Conservation (phyloP, 2,888 invertebrate genomes). For the Chesias legatella region DNA sequence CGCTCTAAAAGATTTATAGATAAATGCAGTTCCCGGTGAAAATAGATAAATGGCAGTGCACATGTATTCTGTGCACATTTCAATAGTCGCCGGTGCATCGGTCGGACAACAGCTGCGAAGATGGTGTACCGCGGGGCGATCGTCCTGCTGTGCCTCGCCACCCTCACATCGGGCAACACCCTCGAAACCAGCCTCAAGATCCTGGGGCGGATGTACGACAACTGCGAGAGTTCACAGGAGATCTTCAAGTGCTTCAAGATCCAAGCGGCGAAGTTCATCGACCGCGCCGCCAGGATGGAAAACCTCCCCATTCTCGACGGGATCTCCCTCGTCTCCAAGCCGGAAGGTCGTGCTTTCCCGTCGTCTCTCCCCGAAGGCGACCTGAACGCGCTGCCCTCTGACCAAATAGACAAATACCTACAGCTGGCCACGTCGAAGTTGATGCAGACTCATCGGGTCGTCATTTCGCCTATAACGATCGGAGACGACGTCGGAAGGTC, state of each 20-base stretch:
- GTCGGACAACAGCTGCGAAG: conserved; percentile 53
- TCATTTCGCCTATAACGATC: conserved; percentile 68
- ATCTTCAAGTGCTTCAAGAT: conserved; percentile 86
- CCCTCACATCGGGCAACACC: conserved; percentile 58
- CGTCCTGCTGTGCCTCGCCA: conserved; percentile 63
- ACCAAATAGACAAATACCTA: conserved; percentile 82
- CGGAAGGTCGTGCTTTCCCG: conserved; percentile 70
- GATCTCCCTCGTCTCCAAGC: conserved; percentile 76
- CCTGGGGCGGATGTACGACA: conserved; percentile 78
- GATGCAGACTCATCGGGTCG: conserved; percentile 81
- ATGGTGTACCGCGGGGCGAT: conserved; percentile 68
- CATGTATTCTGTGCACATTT: conserved; percentile 75
- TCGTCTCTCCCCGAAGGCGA: conserved; percentile 78
- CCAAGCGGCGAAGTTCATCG: conserved; percentile 83
- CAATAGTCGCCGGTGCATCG: conserved; percentile 67
- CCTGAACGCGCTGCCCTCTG: conserved; percentile 79
- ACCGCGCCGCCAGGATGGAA: conserved; percentile 83
- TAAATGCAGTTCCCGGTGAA: conserved; percentile 80
- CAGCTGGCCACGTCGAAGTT: conserved; percentile 79
- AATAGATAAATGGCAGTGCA: conserved; percentile 79
- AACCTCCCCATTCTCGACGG: conserved; percentile 83
- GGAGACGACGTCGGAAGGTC: conserved; percentile 70
- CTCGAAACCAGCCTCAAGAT: conserved; percentile 70
- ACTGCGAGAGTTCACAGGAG: conserved; percentile 83
- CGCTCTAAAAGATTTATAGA: conserved; percentile 81